A percentile compares a stretch with the other conserved stretches of the same genome.
These are phyloP conservation scores for Lasiommata megera DNA, from an alignment of 2,888 invertebrate species.

Conservation along the genomic window DNA sequence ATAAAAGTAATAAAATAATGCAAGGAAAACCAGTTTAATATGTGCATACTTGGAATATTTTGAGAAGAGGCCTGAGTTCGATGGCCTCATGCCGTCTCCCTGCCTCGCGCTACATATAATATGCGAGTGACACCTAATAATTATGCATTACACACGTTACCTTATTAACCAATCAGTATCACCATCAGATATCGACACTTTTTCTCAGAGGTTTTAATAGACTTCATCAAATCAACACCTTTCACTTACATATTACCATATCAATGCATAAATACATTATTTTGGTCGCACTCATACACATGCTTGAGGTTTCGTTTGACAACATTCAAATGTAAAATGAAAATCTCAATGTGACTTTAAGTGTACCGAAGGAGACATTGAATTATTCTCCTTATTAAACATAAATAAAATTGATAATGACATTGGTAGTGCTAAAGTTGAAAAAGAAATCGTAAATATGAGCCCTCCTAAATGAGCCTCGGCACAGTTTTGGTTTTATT, in stretches of 20 bases:
- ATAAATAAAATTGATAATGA: slow-evolving; percentile 15
- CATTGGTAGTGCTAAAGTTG: slow-evolving; percentile 14
- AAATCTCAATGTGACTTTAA: neutral
- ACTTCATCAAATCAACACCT: slow-evolving; percentile 25
- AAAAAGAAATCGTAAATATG: slow-evolving; percentile 25
- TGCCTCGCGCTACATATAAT: slow-evolving; percentile 38
- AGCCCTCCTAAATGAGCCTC: slow-evolving; percentile 15
- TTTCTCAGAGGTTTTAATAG: slow-evolving; percentile 23
- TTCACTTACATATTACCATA: slow-evolving; percentile 23
- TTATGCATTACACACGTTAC: slow-evolving; percentile 36
- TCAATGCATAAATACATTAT: slow-evolving; percentile 11
- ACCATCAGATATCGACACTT: slow-evolving; percentile 25
- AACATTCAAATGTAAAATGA: neutral
- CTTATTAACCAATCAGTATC: slow-evolving; percentile 31
- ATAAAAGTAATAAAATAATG: slow-evolving; percentile 69
- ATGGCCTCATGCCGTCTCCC: slow-evolving; percentile 56
- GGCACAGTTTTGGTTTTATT: slow-evolving; percentile 15
- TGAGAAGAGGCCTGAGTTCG: slow-evolving; percentile 74
- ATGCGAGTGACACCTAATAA: slow-evolving; percentile 38
- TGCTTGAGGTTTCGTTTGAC: neutral
- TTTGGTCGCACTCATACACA: slow-evolving; percentile 6
- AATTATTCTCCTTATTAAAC: slow-evolving; percentile 9
- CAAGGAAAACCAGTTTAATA: slow-evolving; percentile 77
- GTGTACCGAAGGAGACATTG: neutral
- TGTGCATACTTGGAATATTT: slow-evolving; percentile 79